phyloP scores from a whole-genome alignment of 1,140 invertebrate genomes.

The Macrobrachium rosenbergii region DNA sequence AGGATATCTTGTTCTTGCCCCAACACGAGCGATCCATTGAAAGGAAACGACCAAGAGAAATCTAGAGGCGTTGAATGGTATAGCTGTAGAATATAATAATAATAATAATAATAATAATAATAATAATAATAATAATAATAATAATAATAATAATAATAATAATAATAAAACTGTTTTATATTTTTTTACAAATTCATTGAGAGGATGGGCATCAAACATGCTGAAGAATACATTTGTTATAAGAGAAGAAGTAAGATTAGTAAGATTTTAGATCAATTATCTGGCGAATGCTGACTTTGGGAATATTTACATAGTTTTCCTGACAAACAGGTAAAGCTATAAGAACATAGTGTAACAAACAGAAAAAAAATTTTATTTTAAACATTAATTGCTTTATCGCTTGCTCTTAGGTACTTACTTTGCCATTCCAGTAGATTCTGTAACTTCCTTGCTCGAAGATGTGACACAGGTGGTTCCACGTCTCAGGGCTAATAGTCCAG shows the following conservation, averaged over 20 bases:
- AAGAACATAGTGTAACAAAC: no score
- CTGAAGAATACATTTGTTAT: not conserved
- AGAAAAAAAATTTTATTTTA: no score
- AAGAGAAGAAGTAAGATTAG: not conserved
- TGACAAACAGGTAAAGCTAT: no score
- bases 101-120: not conserved
- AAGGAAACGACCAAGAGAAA: not conserved
- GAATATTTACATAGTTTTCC: not conserved
- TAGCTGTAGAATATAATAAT: not conserved
- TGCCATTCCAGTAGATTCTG: no score
- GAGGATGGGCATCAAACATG: no score
- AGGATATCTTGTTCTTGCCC: conserved; percentile 29
- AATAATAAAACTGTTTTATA: not conserved
- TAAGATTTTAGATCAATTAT: not conserved
- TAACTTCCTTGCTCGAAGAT: no score
- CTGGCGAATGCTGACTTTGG: no score
- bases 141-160: not conserved
- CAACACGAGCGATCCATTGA: conserved; percentile 16
- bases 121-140: not conserved
- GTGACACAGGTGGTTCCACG: no score
- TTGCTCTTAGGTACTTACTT: no score
- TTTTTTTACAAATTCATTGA: no score
- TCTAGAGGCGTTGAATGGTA: not conserved
- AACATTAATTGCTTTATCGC: no score
- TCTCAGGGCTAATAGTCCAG: no score